A percentile compares a stretch with the other conserved stretches of the same genome.
These are phyloP conservation scores for Drosophila neoperkinsi DNA, from an alignment of 2,888 invertebrate species.

Conservation along the genomic window DNA sequence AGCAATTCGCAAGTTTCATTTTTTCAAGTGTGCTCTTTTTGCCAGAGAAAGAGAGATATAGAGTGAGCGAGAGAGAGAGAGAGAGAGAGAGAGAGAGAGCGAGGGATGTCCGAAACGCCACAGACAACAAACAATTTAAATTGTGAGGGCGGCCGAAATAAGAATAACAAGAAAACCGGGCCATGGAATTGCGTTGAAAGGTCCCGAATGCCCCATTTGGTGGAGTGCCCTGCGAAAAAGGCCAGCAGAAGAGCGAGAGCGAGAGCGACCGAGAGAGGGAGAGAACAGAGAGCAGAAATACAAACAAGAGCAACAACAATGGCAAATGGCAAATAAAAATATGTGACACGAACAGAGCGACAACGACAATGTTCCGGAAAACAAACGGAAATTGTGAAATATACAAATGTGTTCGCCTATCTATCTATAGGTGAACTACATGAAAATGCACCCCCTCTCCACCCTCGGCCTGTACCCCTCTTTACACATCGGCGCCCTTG, in stretches of 20 bases:
- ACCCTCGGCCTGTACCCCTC: neutral
- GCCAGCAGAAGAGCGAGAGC: slow-evolving; percentile 42
- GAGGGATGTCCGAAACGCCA: slow-evolving; percentile 53
- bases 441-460: slow-evolving; percentile 31
- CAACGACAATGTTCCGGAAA: slow-evolving; percentile 75
- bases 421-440: slow-evolving; percentile 70
- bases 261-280: no score
- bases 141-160: slow-evolving; percentile 53
- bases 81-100: slow-evolving; percentile 12
- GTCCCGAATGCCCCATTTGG: slow-evolving; percentile 76
- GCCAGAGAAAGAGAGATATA: neutral
- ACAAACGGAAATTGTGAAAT: slow-evolving; percentile 79
- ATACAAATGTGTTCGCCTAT: slow-evolving; percentile 76
- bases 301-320: slow-evolving; percentile 37
- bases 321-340: slow-evolving; percentile 59
- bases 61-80: neutral
- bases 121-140: slow-evolving; percentile 77
- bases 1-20: slow-evolving; percentile 41
- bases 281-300: slow-evolving; percentile 4
- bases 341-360: slow-evolving; percentile 75
- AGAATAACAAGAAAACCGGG: slow-evolving; percentile 15
- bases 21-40: slow-evolving; percentile 19
- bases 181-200: slow-evolving; percentile 74
- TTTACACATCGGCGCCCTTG: neutral
- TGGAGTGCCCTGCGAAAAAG: slow-evolving; percentile 60